Percentiles rank a stretch among this genome's conserved stretches.
Conservation (phyloP, 2,113 vertebrate genomes). For the Cyprinodon tularosa region DNA sequence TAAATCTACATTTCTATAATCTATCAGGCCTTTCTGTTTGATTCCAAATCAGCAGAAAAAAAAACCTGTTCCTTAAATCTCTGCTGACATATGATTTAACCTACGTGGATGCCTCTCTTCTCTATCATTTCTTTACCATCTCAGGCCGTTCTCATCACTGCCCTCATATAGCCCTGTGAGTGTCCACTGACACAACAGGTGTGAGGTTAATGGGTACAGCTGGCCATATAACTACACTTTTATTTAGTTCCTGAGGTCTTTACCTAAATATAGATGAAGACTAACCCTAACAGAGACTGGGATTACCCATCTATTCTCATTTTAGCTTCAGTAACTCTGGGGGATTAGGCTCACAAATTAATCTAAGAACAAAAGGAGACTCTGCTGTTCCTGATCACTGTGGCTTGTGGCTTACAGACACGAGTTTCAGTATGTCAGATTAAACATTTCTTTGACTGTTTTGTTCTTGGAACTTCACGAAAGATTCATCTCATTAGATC, state of each 20-base stretch:
- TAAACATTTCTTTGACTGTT: not conserved
- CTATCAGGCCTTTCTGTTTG: not conserved
- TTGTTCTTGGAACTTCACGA: not conserved
- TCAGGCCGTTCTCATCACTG: slow-evolving; percentile 55
- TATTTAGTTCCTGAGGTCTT: slow-evolving; percentile 50
- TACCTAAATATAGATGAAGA: slow-evolving; percentile 60
- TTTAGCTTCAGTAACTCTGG: slow-evolving; percentile 22
- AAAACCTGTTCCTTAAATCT: slow-evolving; percentile 2
- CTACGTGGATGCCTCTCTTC: not conserved
- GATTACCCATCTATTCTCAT: slow-evolving; percentile 36
- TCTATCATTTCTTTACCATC: slow-evolving; percentile 16
- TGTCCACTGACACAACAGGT: slow-evolving; percentile 69
- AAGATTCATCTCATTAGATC: not conserved
- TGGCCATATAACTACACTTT: slow-evolving; percentile 50
- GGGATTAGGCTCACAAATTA: slow-evolving; percentile 9
- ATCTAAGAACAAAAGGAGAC: slow-evolving; percentile 12
- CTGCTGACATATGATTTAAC: not conserved
- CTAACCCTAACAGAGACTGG: slow-evolving; percentile 21
- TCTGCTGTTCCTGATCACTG: not conserved
- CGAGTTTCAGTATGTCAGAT: not conserved
- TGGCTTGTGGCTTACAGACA: not conserved
- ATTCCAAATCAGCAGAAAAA: too few relatives aligned
- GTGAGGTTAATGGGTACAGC: slow-evolving; percentile 45
- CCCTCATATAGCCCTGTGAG: slow-evolving; percentile 25
- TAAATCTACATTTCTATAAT: not conserved